These are phyloP conservation scores for Aurelia coerulea DNA, from an alignment of 30 jellyfish, hydroid and myxozoan species.

Conservation along the genomic window DNA sequence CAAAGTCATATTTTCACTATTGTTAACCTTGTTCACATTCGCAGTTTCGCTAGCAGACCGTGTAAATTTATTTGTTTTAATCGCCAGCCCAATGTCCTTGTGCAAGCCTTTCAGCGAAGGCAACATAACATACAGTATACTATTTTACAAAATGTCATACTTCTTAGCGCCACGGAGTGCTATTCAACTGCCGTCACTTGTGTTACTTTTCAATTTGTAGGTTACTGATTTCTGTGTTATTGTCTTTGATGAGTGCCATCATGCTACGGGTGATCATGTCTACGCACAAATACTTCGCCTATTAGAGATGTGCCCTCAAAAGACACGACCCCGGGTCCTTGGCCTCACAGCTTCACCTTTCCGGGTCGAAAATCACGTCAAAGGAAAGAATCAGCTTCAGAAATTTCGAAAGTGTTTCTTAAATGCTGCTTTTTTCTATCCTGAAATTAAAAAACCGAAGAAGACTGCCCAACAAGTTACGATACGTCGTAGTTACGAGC, in stretches of 20 bases:
- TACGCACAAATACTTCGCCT: conserved; percentile 58
- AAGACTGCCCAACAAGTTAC: conserved; percentile 25
- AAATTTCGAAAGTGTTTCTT: conserved; percentile 53
- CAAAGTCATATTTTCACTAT: too few relatives aligned
- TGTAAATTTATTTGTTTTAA: too few relatives aligned
- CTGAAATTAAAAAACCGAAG: conserved; percentile 1
- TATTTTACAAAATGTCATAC: too few relatives aligned
- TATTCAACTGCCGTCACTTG: too few relatives aligned
- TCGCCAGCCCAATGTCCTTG: too few relatives aligned
- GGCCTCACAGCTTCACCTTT: conserved; percentile 89
- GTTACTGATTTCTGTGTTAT: conserved; percentile 55
- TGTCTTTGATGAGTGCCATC: conserved; percentile 90
- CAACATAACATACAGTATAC: too few relatives aligned
- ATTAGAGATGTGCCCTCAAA: conserved; percentile 10
- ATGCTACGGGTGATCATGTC: conserved; percentile 75
- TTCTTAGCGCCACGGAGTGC: too few relatives aligned
- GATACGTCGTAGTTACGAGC: neutral
- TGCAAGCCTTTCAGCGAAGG: too few relatives aligned
- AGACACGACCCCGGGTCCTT: conserved; percentile 71
- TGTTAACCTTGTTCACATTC: too few relatives aligned
- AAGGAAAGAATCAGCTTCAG: conserved; percentile 58
- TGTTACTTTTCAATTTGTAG: neutral
- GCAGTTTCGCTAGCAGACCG: too few relatives aligned
- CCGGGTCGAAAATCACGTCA: conserved; percentile 41
- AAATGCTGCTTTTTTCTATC: conserved; percentile 51